phyloP scores from a whole-genome alignment of 1,140 invertebrate genomes.

The Trichonephila clavata region DNA sequence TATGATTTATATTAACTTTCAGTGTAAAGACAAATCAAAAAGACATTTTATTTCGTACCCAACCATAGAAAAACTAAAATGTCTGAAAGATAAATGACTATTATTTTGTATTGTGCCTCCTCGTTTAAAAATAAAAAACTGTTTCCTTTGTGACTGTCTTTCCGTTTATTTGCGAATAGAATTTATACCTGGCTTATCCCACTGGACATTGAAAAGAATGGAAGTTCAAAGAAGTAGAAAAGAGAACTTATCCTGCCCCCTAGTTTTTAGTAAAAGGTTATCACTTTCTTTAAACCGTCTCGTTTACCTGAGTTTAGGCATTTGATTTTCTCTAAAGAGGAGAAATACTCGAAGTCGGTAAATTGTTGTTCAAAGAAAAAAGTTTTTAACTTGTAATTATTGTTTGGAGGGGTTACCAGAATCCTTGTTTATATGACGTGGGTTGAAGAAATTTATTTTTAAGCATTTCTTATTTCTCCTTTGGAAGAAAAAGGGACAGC shows the following conservation, averaged over 20 bases:
- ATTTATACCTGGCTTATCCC: slow-evolving; percentile 41
- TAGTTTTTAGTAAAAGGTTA: slow-evolving; percentile 17
- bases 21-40: too few species aligned
- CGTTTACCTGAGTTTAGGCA: neutral
- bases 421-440: neutral
- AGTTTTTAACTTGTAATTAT: neutral
- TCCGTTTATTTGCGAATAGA: slow-evolving; percentile 39
- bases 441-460: too few species aligned
- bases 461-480: too few species aligned
- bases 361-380: neutral
- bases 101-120: neutral
- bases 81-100: neutral
- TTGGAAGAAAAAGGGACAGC: too few species aligned
- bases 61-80: neutral
- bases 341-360: neutral
- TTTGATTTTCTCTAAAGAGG: neutral
- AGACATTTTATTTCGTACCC: neutral
- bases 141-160: neutral
- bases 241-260: neutral
- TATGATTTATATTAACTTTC: too few species aligned
- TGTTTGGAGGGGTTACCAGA: neutral
- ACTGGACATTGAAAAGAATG: slow-evolving; percentile 16
- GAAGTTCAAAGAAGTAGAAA: neutral
- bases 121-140: neutral
- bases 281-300: neutral